Conservation (phyloP, 2,113 vertebrate genomes). For the cat (Felis catus) region F.catus_Fca126_mat1.0 CM031413.1:141874501-141875000, state of each 20-base stretch:
- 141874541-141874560: background rate
- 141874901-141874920: background rate
- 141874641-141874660: background rate
- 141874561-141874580: background rate
- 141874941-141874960: background rate
- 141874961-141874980: background rate
- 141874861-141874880: background rate
- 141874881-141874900: background rate
- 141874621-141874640: background rate
- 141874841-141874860: background rate
- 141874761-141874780: background rate
- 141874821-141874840: background rate
- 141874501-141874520: background rate
- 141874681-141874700: background rate
- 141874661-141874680: background rate
- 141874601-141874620: background rate
- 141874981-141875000: background rate
- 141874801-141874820: background rate
- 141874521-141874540: background rate
- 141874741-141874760: conserved; percentile 2
- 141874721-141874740: background rate
- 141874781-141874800: background rate
- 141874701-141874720: background rate
- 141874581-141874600: background rate
- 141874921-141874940: background rate